Conservation (phyloP, 2,888 invertebrate species). For the Monoplex corrugatus region DNA sequence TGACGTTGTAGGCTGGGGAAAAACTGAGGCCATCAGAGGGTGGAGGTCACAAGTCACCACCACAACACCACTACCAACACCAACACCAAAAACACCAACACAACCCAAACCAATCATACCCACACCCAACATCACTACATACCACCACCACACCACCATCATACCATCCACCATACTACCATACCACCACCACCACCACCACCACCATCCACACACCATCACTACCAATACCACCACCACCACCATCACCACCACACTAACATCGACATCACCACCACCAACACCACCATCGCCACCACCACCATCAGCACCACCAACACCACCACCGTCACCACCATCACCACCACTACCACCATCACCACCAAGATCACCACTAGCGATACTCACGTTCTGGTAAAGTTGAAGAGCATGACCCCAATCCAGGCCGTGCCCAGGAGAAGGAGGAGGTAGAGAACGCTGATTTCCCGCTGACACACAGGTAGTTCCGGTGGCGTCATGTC, state of each 20-base stretch:
- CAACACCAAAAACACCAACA: too few relatives aligned
- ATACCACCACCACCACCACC: background rate
- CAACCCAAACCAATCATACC: background rate
- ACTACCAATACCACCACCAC: background rate
- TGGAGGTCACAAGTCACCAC: too few relatives aligned
- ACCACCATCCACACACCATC: too few relatives aligned
- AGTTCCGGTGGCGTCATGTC: background rate
- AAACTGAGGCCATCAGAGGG: too few relatives aligned
- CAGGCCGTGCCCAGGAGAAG: conserved; percentile 85
- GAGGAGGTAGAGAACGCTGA: conserved; percentile 84
- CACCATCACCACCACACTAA: background rate
- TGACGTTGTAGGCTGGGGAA: too few relatives aligned
- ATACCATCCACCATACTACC: background rate
- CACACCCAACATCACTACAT: background rate
- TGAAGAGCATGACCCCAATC: conserved; percentile 85
- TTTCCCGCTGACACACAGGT: conserved; percentile 83
- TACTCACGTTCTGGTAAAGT: conserved; percentile 85
- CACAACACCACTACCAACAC: too few relatives aligned
- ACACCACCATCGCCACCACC: background rate
- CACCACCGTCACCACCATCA: background rate
- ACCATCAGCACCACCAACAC: background rate
- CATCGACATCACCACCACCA: background rate
- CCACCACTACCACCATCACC: too few relatives aligned
- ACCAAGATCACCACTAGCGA: too few relatives aligned
- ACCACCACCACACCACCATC: conserved; percentile 22